These are phyloP conservation scores for Neoniphon sammara DNA, from an alignment of 2,797 vertebrate species.

Conservation along the genomic window DNA sequence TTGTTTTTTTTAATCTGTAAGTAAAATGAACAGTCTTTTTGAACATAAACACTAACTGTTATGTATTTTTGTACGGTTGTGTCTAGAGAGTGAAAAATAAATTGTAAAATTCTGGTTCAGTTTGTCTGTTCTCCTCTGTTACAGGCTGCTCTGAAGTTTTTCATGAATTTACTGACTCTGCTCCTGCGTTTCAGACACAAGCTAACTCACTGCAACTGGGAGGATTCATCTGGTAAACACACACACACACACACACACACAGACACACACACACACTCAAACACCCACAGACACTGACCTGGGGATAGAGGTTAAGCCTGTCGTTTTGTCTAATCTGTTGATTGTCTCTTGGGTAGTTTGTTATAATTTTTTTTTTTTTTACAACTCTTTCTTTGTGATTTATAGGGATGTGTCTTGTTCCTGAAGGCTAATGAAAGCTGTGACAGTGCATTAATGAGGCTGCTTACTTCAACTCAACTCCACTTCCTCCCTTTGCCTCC, in stretches of 20 bases:
- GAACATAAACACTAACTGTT: neutral
- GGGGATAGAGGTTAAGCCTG: slow-evolving; percentile 7
- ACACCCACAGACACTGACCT: neutral
- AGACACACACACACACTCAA: slow-evolving; percentile 9
- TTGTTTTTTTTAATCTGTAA: neutral
- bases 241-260: slow-evolving; percentile 32
- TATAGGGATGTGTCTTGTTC: slow-evolving; percentile 82
- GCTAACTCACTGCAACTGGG: slow-evolving; percentile 33
- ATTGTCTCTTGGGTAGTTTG: slow-evolving; percentile 49
- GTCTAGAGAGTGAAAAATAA: neutral
- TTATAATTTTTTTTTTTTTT: slow-evolving; percentile 36
- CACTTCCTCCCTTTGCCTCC: slow-evolving; percentile 68
- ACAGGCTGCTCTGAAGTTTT: slow-evolving; percentile 67
- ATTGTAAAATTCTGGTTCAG: slow-evolving; percentile 41
- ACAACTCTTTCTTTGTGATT: slow-evolving; percentile 81
- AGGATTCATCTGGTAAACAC: neutral
- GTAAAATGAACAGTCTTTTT: slow-evolving; percentile 1
- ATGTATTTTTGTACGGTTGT: neutral
- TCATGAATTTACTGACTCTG: slow-evolving; percentile 60
- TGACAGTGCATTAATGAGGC: slow-evolving; percentile 91
- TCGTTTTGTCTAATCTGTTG: slow-evolving; percentile 46
- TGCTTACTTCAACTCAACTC: slow-evolving; percentile 85
- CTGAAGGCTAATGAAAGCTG: slow-evolving; percentile 89
- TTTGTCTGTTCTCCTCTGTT: slow-evolving; percentile 64
- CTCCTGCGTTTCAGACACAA: slow-evolving; percentile 23